Base-by-base conservation (phyloP, 2,113 vertebrate genomes). In the Semnornis frantzii region DNA sequence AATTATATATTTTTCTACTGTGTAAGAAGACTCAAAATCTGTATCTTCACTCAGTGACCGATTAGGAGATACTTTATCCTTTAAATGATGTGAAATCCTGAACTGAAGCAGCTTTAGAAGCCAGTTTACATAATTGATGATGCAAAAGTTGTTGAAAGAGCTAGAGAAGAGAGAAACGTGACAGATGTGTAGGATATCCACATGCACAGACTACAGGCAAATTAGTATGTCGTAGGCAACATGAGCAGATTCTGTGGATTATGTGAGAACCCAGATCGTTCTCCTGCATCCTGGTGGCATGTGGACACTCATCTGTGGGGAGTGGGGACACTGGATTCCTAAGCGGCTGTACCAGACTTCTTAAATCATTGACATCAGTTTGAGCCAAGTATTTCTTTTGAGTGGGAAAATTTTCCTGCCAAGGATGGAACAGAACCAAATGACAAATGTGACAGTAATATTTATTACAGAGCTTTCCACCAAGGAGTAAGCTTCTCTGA, bases 21-120 rank as follows among this genome's bases (percentile, higher is more conserved):
- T 80, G 2, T 64, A 8, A 42, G 37, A 87, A 72, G 30, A 70
- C 39, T 70, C 15, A 75, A 65, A 82, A 66, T 70, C 14, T 6
- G 0, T 57, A 1, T 68, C 34, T 86, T 75, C 11, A 28, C 20
- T 78, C 17, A 14, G 3, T 86, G 34, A n/a, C 18, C 1, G 4
- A 20, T 80, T 70, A 79, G 54, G 70, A 70, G 50, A 21, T 76
- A 15, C 50, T 70, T 88, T 16, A 52, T 60, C 7, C 13, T 28
- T 62, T 28, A 73, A 58, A 8, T 58, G 52, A 63, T 48, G 8
- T 58, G 63, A 70, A 82, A 80, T 76, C 76, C 23, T 82, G 60
- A 75, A 64, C 18, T 37, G 48, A 59, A 79, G 21, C 25, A 30
- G 72, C 64, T 91, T 85, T 42, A 39, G 60, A 90, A 87, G 55